Evolutionary conservation across 2,888 invertebrate species (phyloP), one percentile per base, ranked within the genome.

Genomic region (Eueremaeus valkanovi): DNA sequence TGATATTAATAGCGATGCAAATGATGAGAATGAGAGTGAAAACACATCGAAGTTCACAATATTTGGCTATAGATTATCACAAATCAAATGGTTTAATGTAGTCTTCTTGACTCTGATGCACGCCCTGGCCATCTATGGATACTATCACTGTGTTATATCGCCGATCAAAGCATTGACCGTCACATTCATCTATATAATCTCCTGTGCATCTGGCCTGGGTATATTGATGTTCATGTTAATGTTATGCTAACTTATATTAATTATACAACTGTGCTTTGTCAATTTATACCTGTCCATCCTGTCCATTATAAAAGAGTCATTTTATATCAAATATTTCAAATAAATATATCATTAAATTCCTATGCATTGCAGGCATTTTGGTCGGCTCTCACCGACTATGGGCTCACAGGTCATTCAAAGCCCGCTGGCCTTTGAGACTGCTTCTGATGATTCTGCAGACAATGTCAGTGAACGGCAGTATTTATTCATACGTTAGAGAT

Each of bases 371-470:
- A 27, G 61, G 61, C 18, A 18, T 61, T 72, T 18, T 51, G 29
- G 72, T 40, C 29, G 73, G 73, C 5, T 8, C 29, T 16, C 76
- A 76, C 49, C 61, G 76, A 1, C 61, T 76, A 3, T 76, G 74
- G 63, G 73, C 76, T 18, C 76, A 76, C 72, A 40, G 58, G 21
- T 51, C 73, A 40, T 76, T 66, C 51, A 76, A 68, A 36, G 76
- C 76, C 3, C 18, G 24, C 3, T 63, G 63, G 73, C 31, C 21
- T 3, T 18, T 76, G 16, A 24, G 73, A 45, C 27, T 63, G 1
- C 1, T 21, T 0, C 42, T 76, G 0, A 33, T 76, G 24, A 27
- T 76, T 1, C 18, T 73, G 16, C 40, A 76, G 36, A 66, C 76
- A 1, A 21, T 73, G 21, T 42, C 76, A 27, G 33, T 73, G 13